Evolutionary conservation across 2,113 vertebrate species (phyloP), one percentile per base, ranked within the genome.

Genomic region (Benitochromis conjunctus): DNA sequence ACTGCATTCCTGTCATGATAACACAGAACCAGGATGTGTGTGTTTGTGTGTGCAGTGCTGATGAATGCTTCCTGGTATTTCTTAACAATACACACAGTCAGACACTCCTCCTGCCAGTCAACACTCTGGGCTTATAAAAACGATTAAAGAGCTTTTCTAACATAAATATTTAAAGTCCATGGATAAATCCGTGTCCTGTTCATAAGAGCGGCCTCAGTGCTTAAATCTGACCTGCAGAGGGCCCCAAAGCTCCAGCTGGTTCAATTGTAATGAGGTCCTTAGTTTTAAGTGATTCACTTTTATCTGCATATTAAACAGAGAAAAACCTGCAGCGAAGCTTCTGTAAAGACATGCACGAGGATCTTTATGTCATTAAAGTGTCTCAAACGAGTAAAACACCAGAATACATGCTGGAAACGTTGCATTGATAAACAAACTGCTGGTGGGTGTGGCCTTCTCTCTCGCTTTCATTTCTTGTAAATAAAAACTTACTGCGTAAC

Each of bases 161-260:
- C 31, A 64, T 64, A n/a, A 2, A 12, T 0, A 1, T 38, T 38
- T 0, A 0, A 7, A 0, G 0, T 1, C 60, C 60, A 64, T 12
- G 18, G 0, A 38, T 38, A 12, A 64, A 62, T 19, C 4, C 0
- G 3, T 56, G 58, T 60, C 0, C 0, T 31, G 5, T 62, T 62
- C 9, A 62, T 2, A 5, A 64, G 34, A 38, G 60, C 18, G 38
- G 10, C 2, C 19, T 5, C 60, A 0, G 34, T 64, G 31, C 38
- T 1, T 64, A 64, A n/a, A 64, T 64, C 0, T 7, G 60, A 64
- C 34, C 60, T 64, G 0, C 10, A 64, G 60, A 21, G 6, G 60
- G 60, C 58, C 34, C 0, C 60, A 64, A 2, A 64, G 60, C 60
- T 64, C 9, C 60, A 0, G 60, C 60, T 13, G 31, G 31, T 1